Evolutionary conservation across 2,113 vertebrate species (phyloP).

Genomic region (Tupaia chinensis): DNA sequence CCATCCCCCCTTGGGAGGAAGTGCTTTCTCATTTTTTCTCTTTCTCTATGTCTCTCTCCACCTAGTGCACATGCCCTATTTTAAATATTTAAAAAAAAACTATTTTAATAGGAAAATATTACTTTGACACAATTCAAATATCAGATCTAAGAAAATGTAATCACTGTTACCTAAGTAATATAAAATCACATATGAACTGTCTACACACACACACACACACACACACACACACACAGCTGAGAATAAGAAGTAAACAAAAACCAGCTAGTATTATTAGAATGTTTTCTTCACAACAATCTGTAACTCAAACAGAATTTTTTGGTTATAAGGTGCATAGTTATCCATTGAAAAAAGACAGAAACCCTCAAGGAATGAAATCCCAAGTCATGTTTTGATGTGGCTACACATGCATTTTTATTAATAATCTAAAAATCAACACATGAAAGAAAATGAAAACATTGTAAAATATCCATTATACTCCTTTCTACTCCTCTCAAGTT

Average conservation of each 20-base stretch:
- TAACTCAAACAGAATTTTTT: not conserved
- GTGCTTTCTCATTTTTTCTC: too few relatives aligned
- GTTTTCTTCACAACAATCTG: conserved; percentile 6
- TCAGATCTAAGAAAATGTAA: not conserved
- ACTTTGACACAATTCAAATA: not conserved
- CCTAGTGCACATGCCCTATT: too few relatives aligned
- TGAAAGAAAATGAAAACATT: not conserved
- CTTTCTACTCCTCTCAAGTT: not conserved
- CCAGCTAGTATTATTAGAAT: not conserved
- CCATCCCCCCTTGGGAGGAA: too few relatives aligned
- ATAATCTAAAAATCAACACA: conserved; percentile 7
- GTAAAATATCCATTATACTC: not conserved
- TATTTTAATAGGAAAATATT: conserved; percentile 45
- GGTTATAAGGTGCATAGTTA: not conserved
- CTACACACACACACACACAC: too few relatives aligned
- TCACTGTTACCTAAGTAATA: not conserved
- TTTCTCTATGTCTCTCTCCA: too few relatives aligned
- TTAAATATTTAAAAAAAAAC: not conserved
- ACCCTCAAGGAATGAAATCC: not conserved
- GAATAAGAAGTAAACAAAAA: not conserved
- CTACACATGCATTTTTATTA: not conserved
- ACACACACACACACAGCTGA: not conserved
- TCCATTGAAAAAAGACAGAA: not conserved
- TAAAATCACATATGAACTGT: not conserved
- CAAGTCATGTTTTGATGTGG: not conserved